Conservation (phyloP, 2,888 invertebrate genomes). For the Rhodophaea formosa region DNA sequence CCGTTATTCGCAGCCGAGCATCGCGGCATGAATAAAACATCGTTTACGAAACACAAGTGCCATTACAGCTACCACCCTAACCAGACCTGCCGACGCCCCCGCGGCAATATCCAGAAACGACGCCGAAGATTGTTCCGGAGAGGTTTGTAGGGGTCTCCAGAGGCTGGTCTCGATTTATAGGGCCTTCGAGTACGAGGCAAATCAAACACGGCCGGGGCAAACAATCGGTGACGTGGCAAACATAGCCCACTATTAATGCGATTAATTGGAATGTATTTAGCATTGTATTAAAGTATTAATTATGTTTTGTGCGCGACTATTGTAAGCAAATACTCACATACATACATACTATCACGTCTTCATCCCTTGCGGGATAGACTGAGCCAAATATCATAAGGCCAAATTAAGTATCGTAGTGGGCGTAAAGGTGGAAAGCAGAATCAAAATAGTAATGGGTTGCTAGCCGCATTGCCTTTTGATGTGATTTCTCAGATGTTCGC, state of each 20-base stretch:
- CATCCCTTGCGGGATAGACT: too few species aligned
- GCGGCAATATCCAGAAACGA: conserved; percentile 22
- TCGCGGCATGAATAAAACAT: conserved; percentile 77
- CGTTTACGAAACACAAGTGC: conserved; percentile 62
- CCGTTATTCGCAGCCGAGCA: conserved; percentile 66
- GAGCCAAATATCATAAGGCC: too few species aligned
- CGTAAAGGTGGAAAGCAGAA: too few species aligned
- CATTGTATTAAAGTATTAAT: conserved; percentile 13
- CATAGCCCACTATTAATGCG: conserved; percentile 55
- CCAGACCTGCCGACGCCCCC: conserved; percentile 35
- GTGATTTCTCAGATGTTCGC: too few species aligned
- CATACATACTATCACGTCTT: too few species aligned
- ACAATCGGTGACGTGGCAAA: conserved; percentile 59
- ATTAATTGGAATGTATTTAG: conserved; percentile 57
- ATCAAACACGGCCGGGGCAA: conserved; percentile 53
- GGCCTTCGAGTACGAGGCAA: conserved; percentile 49
- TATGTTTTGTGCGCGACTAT: neutral
- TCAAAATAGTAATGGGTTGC: too few species aligned
- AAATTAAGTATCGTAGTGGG: too few species aligned
- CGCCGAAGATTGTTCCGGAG: conserved; percentile 21
- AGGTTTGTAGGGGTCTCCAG: conserved; percentile 35
- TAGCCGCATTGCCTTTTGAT: too few species aligned
- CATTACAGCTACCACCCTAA: conserved; percentile 45
- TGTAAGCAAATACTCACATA: neutral
- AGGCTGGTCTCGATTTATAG: conserved; percentile 41